Conservation (phyloP, 2,888 invertebrate species). For the Allophyes oxyacanthae region DNA sequence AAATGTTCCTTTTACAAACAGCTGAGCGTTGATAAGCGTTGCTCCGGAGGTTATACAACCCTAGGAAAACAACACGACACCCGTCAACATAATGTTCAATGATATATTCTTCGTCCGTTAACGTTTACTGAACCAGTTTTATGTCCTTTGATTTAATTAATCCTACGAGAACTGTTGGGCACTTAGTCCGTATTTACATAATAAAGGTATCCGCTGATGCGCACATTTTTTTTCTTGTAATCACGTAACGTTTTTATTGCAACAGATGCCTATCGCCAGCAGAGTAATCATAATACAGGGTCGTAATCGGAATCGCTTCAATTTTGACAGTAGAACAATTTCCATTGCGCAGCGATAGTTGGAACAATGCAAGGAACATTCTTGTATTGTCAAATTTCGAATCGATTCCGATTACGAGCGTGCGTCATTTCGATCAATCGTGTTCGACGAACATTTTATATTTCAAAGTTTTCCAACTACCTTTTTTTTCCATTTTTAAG, state of each 20-base stretch:
- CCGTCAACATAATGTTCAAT: conserved; percentile 21
- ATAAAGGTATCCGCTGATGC: conserved; percentile 2
- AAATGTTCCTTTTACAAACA: conserved; percentile 77
- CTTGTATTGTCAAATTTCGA: too few species aligned
- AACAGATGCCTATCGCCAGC: background rate
- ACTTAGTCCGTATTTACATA: conserved; percentile 16
- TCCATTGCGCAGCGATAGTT: too few species aligned
- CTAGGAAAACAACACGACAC: conserved; percentile 48
- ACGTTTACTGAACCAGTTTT: conserved; percentile 20
- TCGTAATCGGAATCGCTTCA: too few species aligned
- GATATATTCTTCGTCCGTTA: conserved; percentile 33
- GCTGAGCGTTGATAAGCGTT: conserved; percentile 75
- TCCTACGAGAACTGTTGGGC: background rate
- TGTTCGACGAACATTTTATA: background rate
- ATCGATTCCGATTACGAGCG: too few species aligned
- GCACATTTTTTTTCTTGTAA: conserved; percentile 5
- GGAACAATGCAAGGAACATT: too few species aligned
- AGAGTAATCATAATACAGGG: too few species aligned
- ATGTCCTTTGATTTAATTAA: conserved; percentile 13
- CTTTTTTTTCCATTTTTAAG: too few species aligned
- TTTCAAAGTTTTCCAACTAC: too few species aligned
- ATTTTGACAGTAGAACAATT: too few species aligned
- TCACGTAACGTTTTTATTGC: background rate
- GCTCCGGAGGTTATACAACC: conserved; percentile 28
- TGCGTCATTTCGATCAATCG: background rate